A percentile compares a stretch with the other conserved stretches of the same genome.
Conservation (phyloP, 2,797 vertebrate species). For the Peromyscus melanophrys region DNA sequence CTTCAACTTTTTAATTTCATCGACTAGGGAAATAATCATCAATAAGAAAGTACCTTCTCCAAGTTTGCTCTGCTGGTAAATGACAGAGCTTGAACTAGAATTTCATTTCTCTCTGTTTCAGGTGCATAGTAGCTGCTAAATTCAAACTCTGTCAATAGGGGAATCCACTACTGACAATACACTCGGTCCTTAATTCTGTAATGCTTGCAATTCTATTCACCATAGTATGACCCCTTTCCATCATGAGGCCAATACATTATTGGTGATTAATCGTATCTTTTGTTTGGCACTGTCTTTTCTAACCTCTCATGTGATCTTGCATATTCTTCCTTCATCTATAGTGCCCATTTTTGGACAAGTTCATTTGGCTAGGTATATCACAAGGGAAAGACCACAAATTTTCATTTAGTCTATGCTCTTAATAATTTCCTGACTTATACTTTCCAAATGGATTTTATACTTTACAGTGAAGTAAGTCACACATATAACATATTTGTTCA, state of each 20-base stretch:
- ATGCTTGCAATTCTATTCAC: slow-evolving; percentile 13
- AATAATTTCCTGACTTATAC: slow-evolving; percentile 76
- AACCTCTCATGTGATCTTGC: slow-evolving; percentile 31
- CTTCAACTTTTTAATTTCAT: slow-evolving; percentile 70
- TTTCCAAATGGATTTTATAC: slow-evolving; percentile 78
- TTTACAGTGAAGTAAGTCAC: slow-evolving; percentile 71
- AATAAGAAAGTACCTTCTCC: slow-evolving; percentile 50
- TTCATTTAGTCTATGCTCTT: slow-evolving; percentile 73
- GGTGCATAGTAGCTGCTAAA: slow-evolving; percentile 32
- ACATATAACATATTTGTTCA: slow-evolving; percentile 71
- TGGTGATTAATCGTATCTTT: slow-evolving; percentile 56
- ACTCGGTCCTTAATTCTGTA: background rate
- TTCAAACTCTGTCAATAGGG: slow-evolving; percentile 38
- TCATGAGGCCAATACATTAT: slow-evolving; percentile 50
- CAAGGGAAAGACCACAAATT: slow-evolving; percentile 72
- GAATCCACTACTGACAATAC: slow-evolving; percentile 49
- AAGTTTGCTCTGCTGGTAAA: slow-evolving; percentile 48
- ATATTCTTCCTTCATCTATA: slow-evolving; percentile 63
- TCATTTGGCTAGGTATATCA: slow-evolving; percentile 75
- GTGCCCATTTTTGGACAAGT: slow-evolving; percentile 30
- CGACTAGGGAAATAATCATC: slow-evolving; percentile 39
- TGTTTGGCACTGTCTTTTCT: slow-evolving; percentile 56
- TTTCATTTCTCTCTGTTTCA: slow-evolving; percentile 59
- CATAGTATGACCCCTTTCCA: slow-evolving; percentile 41
- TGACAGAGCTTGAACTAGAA: slow-evolving; percentile 28